These are phyloP conservation scores for Scopus umbretta DNA, from an alignment of 2,113 vertebrate species.

Conservation along the genomic window DNA sequence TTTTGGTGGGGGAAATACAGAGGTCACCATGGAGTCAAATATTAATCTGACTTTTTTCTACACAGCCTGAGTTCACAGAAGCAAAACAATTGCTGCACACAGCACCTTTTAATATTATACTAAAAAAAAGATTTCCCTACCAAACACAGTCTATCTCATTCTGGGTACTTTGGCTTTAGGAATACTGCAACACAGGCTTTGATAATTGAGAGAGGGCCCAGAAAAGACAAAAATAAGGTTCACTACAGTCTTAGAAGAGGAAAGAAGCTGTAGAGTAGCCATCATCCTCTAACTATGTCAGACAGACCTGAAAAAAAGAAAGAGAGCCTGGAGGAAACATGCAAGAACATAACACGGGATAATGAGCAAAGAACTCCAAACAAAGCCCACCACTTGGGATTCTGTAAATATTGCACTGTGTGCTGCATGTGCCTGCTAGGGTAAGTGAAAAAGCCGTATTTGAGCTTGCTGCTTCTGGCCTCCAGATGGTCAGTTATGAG, in stretches of 20 bases:
- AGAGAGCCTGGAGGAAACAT: not conserved
- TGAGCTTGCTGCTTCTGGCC: not conserved
- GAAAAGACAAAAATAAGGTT: not conserved
- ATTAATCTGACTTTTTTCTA: not conserved
- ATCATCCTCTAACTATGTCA: not conserved
- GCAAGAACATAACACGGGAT: not conserved
- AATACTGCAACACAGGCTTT: not conserved
- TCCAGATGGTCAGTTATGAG: not conserved
- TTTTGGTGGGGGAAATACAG: not conserved
- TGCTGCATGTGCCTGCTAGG: not conserved
- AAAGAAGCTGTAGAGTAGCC: not conserved
- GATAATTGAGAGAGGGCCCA: not conserved
- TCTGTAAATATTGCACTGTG: not conserved
- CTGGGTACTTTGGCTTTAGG: not conserved
- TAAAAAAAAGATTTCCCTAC: not conserved
- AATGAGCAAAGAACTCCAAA: not conserved
- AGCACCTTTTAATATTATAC: not conserved
- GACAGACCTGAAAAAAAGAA: not conserved
- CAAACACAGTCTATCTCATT: not conserved
- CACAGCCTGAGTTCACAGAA: not conserved
- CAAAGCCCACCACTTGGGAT: accelerated
- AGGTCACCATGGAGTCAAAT: not conserved
- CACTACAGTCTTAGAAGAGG: not conserved
- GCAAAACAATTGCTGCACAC: not conserved
- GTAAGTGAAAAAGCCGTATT: not conserved